These are phyloP conservation scores for Catonia carolina DNA, from an alignment of 2,888 invertebrate genomes.

Conservation along the genomic window DNA sequence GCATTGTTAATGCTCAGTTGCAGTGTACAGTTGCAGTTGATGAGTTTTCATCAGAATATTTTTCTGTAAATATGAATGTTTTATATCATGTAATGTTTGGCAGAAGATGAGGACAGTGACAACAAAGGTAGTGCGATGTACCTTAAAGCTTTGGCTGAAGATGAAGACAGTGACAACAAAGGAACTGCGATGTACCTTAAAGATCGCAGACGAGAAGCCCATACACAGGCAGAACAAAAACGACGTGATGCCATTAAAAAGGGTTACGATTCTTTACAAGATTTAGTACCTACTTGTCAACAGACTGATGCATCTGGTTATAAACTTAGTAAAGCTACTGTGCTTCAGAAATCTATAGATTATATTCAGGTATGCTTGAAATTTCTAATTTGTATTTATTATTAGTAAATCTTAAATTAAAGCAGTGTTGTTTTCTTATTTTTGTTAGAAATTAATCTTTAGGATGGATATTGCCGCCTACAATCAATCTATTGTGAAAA, in stretches of 20 bases:
- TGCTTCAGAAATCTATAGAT: conserved; percentile 89
- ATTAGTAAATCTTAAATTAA: too few species aligned
- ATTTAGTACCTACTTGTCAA: conserved; percentile 88
- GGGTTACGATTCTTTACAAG: conserved; percentile 90
- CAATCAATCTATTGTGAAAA: too few species aligned
- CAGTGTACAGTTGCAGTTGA: too few species aligned
- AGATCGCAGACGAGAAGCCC: conserved; percentile 88
- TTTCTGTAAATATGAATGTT: too few species aligned
- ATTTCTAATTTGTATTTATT: not conserved
- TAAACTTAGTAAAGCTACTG: conserved; percentile 93
- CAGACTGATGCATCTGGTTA: conserved; percentile 87
- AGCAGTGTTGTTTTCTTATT: too few species aligned
- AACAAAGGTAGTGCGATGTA: conserved; percentile 26
- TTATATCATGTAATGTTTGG: conserved; percentile 34
- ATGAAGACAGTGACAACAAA: conserved; percentile 54
- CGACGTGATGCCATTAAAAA: conserved; percentile 94
- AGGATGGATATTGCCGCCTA: too few species aligned
- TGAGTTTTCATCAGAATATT: too few species aligned
- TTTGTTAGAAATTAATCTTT: too few species aligned
- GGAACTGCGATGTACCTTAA: conserved; percentile 74
- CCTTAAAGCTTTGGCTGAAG: conserved; percentile 48
- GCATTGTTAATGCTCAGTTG: too few species aligned
- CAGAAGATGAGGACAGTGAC: conserved; percentile 58
- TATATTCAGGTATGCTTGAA: conserved; percentile 53
- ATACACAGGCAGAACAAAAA: conserved; percentile 95